Conservation (phyloP, 2,888 invertebrate genomes). For the Apamea anceps region DNA sequence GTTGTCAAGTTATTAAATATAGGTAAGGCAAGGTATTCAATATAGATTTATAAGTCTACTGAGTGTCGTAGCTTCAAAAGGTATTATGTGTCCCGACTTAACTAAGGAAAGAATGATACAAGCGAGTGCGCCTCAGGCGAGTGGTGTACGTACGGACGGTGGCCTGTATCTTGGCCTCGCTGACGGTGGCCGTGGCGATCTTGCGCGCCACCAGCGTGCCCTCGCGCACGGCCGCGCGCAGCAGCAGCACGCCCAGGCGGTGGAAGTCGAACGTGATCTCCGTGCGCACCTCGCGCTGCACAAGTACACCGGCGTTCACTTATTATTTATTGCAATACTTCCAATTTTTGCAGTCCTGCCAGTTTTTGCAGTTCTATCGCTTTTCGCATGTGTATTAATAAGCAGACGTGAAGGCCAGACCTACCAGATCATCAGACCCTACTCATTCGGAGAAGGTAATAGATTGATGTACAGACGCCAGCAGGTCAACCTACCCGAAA, state of each 20-base stretch:
- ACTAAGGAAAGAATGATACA: not conserved
- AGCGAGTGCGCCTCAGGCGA: not conserved
- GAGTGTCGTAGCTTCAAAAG: not conserved
- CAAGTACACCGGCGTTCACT: not conserved
- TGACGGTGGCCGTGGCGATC: slow-evolving; percentile 98
- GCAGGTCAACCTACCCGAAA: no score
- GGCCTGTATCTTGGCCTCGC: slow-evolving; percentile 97
- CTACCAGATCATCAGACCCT: not conserved
- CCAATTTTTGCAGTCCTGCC: not conserved
- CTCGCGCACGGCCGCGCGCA: slow-evolving; percentile 94
- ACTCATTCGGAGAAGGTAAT: not conserved
- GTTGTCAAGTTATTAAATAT: not conserved
- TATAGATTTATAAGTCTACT: not conserved
- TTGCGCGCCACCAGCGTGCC: slow-evolving; percentile 94
- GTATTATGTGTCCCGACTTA: not conserved
- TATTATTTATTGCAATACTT: not conserved
- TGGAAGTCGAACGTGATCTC: slow-evolving; percentile 98
- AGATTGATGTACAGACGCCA: no score
- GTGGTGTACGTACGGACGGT: slow-evolving; percentile 90
- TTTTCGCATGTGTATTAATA: not conserved
- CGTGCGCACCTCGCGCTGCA: slow-evolving; percentile 89
- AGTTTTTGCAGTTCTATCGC: not conserved
- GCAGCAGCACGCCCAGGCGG: slow-evolving; percentile 95
- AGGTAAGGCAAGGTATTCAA: no score
- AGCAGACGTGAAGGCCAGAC: not conserved